Percentiles rank a stretch among this genome's conserved stretches.
These are phyloP conservation scores for Chaetophractus vellerosus DNA, from an alignment of 2,797 vertebrate species.

Conservation along the genomic window DNA sequence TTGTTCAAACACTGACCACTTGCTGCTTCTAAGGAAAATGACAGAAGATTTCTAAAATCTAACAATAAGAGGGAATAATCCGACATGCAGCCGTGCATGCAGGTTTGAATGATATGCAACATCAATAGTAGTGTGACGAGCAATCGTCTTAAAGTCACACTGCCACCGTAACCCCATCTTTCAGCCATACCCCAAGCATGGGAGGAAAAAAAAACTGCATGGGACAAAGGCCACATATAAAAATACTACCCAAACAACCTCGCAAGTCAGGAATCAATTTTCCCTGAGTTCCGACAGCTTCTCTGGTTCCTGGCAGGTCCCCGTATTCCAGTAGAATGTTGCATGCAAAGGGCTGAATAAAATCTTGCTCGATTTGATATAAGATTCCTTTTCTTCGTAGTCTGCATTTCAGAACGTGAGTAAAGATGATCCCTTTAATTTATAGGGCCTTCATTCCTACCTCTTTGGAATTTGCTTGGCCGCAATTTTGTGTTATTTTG, in stretches of 20 bases:
- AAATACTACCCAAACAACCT: constrained; percentile 82
- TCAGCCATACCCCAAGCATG: constrained; percentile 23
- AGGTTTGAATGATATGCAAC: constrained; percentile 40
- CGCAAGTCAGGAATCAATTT: constrained; percentile 79
- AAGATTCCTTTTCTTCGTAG: constrained; percentile 83
- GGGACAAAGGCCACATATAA: constrained; percentile 73
- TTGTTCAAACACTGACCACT: constrained; percentile 81
- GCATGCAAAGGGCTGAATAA: constrained; percentile 88
- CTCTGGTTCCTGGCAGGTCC: constrained; percentile 85
- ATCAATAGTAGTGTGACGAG: constrained; percentile 1
- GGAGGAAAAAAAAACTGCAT: background rate
- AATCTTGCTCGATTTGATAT: constrained; percentile 87
- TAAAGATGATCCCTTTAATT: constrained; percentile 90
- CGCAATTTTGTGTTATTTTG: constrained; percentile 86
- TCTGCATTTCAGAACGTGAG: constrained; percentile 89
- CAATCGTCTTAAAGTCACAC: constrained; percentile 34
- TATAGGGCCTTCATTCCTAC: constrained; percentile 82
- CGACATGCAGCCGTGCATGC: background rate
- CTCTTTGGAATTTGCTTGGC: constrained; percentile 85
- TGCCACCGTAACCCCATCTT: constrained; percentile 19
- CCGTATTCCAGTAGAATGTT: constrained; percentile 83
- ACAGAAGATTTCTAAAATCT: constrained; percentile 39
- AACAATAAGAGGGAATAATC: background rate
- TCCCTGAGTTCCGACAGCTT: constrained; percentile 84
- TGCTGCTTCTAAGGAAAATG: constrained; percentile 63